A percentile compares a stretch with the other conserved stretches of the same genome.
These are phyloP conservation scores for Ciconia maguari DNA, from an alignment of 2,113 vertebrate species.

Conservation along the genomic window DNA sequence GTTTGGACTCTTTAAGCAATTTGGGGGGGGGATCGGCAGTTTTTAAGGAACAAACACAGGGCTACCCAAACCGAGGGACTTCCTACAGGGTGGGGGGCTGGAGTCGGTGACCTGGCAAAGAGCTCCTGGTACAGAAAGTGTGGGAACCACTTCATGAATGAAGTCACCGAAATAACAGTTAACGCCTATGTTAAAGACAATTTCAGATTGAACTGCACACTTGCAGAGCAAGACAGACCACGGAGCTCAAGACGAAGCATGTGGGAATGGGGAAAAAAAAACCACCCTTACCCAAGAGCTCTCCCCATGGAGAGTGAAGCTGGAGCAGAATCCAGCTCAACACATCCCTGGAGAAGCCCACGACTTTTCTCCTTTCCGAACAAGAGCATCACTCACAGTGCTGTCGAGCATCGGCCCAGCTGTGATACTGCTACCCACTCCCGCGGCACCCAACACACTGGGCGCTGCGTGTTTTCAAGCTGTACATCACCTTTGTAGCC, in stretches of 20 bases:
- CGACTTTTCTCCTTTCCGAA: background rate
- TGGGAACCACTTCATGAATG: background rate
- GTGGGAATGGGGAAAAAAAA: background rate
- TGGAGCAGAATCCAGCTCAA: background rate
- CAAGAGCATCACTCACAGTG: background rate
- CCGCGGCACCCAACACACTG: accelerated
- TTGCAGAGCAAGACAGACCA: background rate
- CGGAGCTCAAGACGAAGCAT: accelerated
- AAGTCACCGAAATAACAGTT: background rate
- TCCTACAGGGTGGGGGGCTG: background rate
- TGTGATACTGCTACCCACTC: accelerated
- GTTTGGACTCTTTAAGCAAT: background rate
- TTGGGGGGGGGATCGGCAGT: background rate
- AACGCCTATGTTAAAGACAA: background rate
- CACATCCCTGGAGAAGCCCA: background rate
- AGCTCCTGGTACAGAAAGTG: background rate
- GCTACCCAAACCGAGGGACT: background rate
- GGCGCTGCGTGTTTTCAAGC: accelerated
- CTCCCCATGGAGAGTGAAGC: background rate
- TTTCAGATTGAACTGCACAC: background rate
- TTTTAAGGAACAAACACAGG: background rate
- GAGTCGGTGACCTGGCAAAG: background rate
- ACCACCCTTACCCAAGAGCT: background rate
- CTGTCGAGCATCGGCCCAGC: background rate
- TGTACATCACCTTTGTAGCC: background rate